These are phyloP conservation scores for Geotrypetes seraphini DNA, from an alignment of 2,797 vertebrate species.

Conservation along the genomic window DNA sequence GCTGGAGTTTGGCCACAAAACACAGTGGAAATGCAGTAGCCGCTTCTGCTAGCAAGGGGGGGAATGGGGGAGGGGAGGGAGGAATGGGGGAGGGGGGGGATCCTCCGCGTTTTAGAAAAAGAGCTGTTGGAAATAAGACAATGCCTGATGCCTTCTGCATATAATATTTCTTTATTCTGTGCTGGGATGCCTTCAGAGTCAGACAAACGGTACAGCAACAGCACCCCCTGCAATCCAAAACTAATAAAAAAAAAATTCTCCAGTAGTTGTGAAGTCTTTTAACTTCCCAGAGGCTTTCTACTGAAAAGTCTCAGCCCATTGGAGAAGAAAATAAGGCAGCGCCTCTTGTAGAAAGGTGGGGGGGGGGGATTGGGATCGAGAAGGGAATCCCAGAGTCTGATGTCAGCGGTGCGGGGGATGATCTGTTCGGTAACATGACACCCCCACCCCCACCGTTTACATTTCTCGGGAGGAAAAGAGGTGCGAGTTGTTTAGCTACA, in stretches of 20 bases:
- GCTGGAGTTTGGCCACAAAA: too few species aligned
- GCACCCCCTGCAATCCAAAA: constrained; percentile 44
- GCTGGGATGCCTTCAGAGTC: constrained; percentile 41
- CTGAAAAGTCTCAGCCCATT: neutral
- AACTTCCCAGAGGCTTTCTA: neutral
- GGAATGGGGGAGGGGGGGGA: neutral
- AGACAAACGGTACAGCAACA: constrained; percentile 40
- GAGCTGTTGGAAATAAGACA: constrained; percentile 47
- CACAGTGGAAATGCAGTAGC: too few species aligned
- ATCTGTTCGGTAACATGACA: too few species aligned
- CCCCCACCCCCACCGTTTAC: too few species aligned
- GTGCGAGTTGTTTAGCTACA: too few species aligned
- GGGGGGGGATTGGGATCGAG: too few species aligned
- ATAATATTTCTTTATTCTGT: constrained; percentile 26
- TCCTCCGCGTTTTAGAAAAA: constrained; percentile 7
- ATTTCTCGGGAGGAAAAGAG: too few species aligned
- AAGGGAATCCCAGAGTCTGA: too few species aligned
- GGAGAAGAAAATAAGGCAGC: neutral
- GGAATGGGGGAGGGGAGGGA: too few species aligned
- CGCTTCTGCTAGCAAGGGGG: constrained; percentile 16
- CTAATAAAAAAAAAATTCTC: too few species aligned
- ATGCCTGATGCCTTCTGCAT: constrained; percentile 40
- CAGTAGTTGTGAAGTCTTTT: constrained; percentile 30
- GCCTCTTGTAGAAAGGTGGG: too few species aligned
- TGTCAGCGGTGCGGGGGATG: too few species aligned